Evolutionary conservation across 2,113 vertebrate species (phyloP).

Genomic region (Mungos mungo): DNA sequence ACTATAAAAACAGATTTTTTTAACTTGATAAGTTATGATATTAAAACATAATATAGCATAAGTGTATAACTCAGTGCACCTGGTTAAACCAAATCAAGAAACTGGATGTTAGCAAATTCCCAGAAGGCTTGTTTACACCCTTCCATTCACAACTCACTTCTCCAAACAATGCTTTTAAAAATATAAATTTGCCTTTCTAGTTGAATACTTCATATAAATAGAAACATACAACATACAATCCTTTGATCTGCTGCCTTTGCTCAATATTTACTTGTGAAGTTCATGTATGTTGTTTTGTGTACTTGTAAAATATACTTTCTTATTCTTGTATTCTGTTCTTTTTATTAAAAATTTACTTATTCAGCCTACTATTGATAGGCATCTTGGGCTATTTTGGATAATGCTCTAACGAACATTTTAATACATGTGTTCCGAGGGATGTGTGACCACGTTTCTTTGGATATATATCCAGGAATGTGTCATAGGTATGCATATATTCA

Average conservation of each 20-base stretch:
- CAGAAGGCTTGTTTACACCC: background rate
- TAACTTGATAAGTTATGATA: background rate
- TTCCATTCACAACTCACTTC: background rate
- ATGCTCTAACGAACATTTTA: background rate
- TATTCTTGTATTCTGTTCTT: background rate
- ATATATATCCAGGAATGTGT: background rate
- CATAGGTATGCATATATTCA: background rate
- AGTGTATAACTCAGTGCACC: background rate
- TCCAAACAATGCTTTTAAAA: background rate
- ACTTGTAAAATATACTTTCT: background rate
- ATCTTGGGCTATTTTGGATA: background rate
- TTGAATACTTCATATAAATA: background rate
- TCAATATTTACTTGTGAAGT: background rate
- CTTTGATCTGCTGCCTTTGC: background rate
- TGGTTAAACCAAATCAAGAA: background rate
- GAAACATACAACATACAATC: background rate
- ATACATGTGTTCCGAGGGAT: background rate
- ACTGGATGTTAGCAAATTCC: background rate
- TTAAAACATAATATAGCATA: background rate
- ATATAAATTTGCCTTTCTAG: background rate
- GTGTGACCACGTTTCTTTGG: background rate
- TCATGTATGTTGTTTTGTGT: background rate
- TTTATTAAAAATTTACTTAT: background rate
- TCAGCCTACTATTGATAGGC: background rate
- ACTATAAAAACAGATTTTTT: background rate